phyloP scores from a whole-genome alignment of 2,888 invertebrate species.

The Subacronicta megacephala region DNA sequence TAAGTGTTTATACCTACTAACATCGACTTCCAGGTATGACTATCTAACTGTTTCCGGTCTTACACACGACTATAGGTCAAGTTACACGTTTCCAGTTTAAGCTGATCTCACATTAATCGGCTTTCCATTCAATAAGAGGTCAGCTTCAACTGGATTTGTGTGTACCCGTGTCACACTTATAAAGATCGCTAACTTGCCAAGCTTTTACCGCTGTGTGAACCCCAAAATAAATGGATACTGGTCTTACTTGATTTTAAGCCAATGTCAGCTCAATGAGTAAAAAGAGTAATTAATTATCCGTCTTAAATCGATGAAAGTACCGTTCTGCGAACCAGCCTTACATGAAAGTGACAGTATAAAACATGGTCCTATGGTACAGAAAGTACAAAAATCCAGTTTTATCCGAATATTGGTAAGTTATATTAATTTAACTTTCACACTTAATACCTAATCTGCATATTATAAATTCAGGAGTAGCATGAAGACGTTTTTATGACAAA shows the following conservation, averaged over 20 bases:
- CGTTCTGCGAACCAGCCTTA: conserved; percentile 28
- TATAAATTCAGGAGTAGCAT: too few species aligned
- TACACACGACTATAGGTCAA: too few species aligned
- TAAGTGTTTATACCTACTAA: too few species aligned
- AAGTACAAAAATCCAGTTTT: neutral
- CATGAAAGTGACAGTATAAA: conserved; percentile 7
- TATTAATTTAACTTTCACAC: too few species aligned
- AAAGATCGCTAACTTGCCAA: too few species aligned
- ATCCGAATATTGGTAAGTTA: neutral
- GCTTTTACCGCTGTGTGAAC: neutral
- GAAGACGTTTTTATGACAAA: neutral
- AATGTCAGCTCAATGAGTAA: neutral
- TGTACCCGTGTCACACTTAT: too few species aligned
- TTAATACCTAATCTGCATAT: too few species aligned
- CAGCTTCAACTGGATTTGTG: too few species aligned
- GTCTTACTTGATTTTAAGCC: neutral
- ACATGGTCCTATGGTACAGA: neutral
- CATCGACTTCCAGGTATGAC: neutral
- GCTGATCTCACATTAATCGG: too few species aligned
- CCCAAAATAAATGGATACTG: neutral
- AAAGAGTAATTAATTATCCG: neutral
- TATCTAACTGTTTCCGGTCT: too few species aligned
- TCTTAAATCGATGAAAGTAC: conserved; percentile 9
- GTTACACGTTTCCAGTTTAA: too few species aligned
- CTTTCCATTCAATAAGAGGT: too few species aligned